Base-by-base conservation (phyloP, 92 coral and sea anemone genomes). In the Muricea muricata region DNA sequence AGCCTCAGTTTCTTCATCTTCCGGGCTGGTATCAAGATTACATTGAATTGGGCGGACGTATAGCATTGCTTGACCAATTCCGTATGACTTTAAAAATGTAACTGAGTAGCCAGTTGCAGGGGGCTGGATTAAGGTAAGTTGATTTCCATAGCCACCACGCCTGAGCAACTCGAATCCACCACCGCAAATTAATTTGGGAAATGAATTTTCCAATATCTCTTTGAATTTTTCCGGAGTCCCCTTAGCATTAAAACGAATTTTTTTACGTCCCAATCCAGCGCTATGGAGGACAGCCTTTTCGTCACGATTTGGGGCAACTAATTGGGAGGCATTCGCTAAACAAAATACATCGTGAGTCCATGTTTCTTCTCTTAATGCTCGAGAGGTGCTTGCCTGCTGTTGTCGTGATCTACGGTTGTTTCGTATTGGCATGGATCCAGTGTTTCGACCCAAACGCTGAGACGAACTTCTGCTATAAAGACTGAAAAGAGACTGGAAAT, bases 141-240 rank as follows among this genome's bases (percentile, higher is more conserved):
- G 17, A 24, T 65, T 26, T 2, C 40, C 10, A n/a, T n/a, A n/a
- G 8, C 40, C 18, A 17, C 2, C 18, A 24, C 73, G 40, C n/a
- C 39, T 25, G 1, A 65, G 45, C n/a, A 65, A 65, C 30, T 65
- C 73, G 14, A 65, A 65, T 24, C 73, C 73, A 1, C 73, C 73
- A 30, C 73, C 45, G n/a, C 45, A 34, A 21, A 30, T 25, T 1
- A 65, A 24, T 34, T 65, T 26, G 14, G 73, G 73, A 34, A 30
- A 30, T 30, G 29, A 7, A n/a, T 11, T 65, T 14, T 65, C 73
- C 40, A 65, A n/a, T 24, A 28, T 24, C 14, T 65, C 73, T 34
- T 65, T 65, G 30, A 65, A 65, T 2, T 18, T 65, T 65, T 65
- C 18, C 9, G 39, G 2, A n/a, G 2, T 30, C n/a, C 73, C 73